Percentiles rank a stretch among this genome's conserved stretches.
These are phyloP conservation scores for Gnathonemus longibarbis DNA, from an alignment of 2,113 vertebrate genomes.

Conservation along the genomic window DNA sequence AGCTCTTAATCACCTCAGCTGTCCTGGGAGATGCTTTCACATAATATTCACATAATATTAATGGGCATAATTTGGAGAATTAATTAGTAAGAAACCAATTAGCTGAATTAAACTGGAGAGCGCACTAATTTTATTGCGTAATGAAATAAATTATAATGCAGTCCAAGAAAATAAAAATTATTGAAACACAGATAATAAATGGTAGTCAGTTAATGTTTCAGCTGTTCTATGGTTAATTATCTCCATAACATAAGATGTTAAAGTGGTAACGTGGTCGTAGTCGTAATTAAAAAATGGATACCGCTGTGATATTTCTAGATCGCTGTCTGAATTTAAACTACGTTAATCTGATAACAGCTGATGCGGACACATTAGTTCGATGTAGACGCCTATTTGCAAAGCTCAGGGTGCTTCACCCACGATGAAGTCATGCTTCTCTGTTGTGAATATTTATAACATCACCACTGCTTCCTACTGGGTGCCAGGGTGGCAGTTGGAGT, in stretches of 20 bases:
- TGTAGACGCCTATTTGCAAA: not conserved
- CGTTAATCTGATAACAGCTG: not conserved
- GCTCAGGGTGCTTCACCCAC: not conserved
- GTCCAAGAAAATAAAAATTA: constrained; percentile 1
- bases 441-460: not conserved
- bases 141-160: not conserved
- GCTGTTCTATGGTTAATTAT: not conserved
- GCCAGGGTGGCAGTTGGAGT: not conserved
- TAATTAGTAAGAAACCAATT: not conserved
- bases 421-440: not conserved
- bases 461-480: not conserved
- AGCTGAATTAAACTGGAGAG: not conserved
- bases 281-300: not conserved
- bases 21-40: not conserved
- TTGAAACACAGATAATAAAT: not conserved
- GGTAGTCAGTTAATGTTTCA: not conserved
- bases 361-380: not conserved
- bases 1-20: not conserved
- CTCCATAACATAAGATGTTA: not conserved
- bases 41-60: constrained; percentile 3
- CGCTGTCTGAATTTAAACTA: not conserved
- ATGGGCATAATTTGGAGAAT: not conserved
- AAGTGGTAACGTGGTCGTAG: not conserved
- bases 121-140: not conserved
- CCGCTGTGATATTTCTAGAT: not conserved